These are phyloP conservation scores for Sparus aurata DNA, from an alignment of 2,797 vertebrate genomes.

Conservation along the genomic window DNA sequence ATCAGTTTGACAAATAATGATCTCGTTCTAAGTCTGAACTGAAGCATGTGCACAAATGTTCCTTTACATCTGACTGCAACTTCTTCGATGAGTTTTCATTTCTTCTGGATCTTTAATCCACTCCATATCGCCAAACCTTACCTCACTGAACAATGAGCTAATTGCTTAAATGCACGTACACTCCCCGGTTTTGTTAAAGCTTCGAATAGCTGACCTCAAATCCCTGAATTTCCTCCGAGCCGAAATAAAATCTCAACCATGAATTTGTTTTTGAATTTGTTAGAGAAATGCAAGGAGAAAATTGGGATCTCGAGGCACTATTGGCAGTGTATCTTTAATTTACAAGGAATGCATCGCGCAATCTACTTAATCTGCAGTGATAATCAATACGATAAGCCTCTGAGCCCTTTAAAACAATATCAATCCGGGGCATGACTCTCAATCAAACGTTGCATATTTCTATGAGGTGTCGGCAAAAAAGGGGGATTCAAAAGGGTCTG, in stretches of 20 bases:
- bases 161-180: neutral
- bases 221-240: slow-evolving; percentile 7
- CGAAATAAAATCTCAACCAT: slow-evolving; percentile 1
- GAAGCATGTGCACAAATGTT: neutral
- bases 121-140: too few relatives aligned
- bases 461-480: neutral
- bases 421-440: neutral
- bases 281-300: neutral
- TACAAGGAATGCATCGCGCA: neutral
- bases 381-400: neutral
- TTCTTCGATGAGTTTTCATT: neutral
- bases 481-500: neutral
- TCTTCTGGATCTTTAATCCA: neutral
- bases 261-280: neutral
- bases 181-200: slow-evolving; percentile 13
- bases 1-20: neutral
- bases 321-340: neutral
- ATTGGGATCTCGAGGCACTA: neutral
- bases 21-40: too few relatives aligned
- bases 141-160: neutral
- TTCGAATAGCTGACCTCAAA: neutral
- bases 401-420: slow-evolving; percentile 2
- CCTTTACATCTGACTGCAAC: neutral
- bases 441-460: neutral
- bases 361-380: neutral